These are phyloP conservation scores for Sarcophaga peregrina DNA, from an alignment of 1,140 invertebrate species.

Conservation along the genomic window DNA sequence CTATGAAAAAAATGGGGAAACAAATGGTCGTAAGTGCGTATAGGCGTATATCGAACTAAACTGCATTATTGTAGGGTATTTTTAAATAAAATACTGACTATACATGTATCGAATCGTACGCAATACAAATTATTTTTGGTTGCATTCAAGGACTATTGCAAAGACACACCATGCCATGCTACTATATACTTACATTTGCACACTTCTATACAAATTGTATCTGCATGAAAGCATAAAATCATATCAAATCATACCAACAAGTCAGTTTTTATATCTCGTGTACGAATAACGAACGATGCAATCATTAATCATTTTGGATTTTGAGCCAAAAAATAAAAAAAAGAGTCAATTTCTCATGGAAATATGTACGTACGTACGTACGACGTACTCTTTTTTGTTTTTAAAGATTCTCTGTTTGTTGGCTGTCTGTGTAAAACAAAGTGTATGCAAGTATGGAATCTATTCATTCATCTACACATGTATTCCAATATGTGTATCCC, in stretches of 20 bases:
- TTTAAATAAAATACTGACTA: too few relatives aligned
- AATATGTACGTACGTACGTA: constrained; percentile 47
- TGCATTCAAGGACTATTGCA: constrained; percentile 34
- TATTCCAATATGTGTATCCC: constrained; percentile 32
- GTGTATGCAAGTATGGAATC: constrained; percentile 43
- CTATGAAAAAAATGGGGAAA: too few relatives aligned
- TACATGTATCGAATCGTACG: too few relatives aligned
- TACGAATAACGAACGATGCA: constrained; percentile 41
- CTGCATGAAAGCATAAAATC: constrained; percentile 4
- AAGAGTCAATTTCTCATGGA: constrained; percentile 67
- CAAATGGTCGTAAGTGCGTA: too few relatives aligned
- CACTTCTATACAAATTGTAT: constrained; percentile 4
- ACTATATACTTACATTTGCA: neutral
- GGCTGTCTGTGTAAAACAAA: constrained; percentile 45
- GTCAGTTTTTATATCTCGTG: neutral
- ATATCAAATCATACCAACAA: constrained; percentile 24
- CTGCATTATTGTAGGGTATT: too few relatives aligned
- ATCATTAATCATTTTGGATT: constrained; percentile 63
- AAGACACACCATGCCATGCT: neutral
- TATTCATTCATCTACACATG: too few relatives aligned
- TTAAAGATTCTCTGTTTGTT: constrained; percentile 43
- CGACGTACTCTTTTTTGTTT: neutral
- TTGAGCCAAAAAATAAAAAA: constrained; percentile 40
- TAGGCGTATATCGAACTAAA: too few relatives aligned
- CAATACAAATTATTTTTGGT: neutral